Base-by-base conservation (phyloP, 2,113 vertebrate species). In the Rhinopithecus roxellana region DNA sequence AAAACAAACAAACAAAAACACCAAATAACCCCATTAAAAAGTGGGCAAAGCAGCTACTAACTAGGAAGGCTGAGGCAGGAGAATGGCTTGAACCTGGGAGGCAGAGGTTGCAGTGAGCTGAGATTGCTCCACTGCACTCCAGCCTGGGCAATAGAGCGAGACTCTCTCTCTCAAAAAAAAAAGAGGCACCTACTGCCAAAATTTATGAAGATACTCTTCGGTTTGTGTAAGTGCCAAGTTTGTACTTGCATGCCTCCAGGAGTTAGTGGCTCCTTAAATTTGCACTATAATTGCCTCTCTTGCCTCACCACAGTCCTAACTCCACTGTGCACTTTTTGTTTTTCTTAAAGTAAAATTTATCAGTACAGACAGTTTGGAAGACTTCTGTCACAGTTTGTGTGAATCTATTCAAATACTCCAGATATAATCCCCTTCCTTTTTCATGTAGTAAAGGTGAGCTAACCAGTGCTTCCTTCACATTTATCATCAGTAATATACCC, bases 261-360 rank as follows among this genome's bases (percentile, higher is more conserved):
- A 89, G 18, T 90, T 80, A 87, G 8, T 69, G 30, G 17, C 12
- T 25, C 22, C 40, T 92, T 78, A 45, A 52, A 96, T 87, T 93
- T 97, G 11, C 13, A n/a, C 45, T 18, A 22, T 72, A 32, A 43
- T 38, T 88, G 20, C 22, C 52, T 90, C 45, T 85, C 52, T 72
- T 87, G 57, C 27, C 38, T 90, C 69, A 82, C 8, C 8, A 2
- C 14, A 61, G 48, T 52, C 22, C 40, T 80, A 5, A 57, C 22
- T 16, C 32, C 48, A 1, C 17, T 75, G 23, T 52, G 17, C 14
- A 40, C 6, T 74, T 89, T 78, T 50, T 57, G 8, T 75, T 40
- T 89, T 96, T 89, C 50, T 77, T 77, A 85, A 86, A 40, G 27
- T 85, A 4, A 94, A 67, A 27, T 82, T 48, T 86, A 87, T 61